Percentiles rank a stretch among this genome's conserved stretches.
Conservation (phyloP, 2,797 vertebrate genomes). For the Phoxinus dragarum region DNA sequence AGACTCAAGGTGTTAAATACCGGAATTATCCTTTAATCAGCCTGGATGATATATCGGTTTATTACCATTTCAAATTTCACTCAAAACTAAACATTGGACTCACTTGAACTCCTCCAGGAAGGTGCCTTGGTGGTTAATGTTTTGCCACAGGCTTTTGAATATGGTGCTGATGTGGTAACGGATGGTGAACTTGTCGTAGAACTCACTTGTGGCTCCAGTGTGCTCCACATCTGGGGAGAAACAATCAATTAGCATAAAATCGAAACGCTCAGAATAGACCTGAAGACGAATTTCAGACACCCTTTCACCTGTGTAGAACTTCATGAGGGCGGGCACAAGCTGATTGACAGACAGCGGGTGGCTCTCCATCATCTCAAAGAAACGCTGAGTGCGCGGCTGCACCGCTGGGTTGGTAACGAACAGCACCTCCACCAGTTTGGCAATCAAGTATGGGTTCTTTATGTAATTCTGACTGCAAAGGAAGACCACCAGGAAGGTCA, state of each 20-base stretch:
- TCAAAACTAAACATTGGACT: constrained; percentile 70
- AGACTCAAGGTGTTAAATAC: no score
- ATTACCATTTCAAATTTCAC: neutral
- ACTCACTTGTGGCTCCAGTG: constrained; percentile 97
- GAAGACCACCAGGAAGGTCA: constrained; percentile 97
- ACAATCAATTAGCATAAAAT: neutral
- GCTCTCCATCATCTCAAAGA: constrained; percentile 99
- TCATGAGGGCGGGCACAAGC: constrained; percentile 97
- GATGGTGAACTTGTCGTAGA: constrained; percentile 99
- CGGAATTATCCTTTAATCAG: no score
- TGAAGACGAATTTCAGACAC: neutral
- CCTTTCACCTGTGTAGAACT: constrained; percentile 94
- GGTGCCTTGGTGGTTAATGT: constrained; percentile 94
- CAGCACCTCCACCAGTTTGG: constrained; percentile 98
- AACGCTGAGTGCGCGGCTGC: constrained; percentile 95
- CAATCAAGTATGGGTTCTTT: constrained; percentile 96
- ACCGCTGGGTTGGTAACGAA: constrained; percentile 98
- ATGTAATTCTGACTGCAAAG: constrained; percentile 99
- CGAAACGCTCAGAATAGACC: neutral
- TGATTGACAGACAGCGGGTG: constrained; percentile 93
- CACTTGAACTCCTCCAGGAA: constrained; percentile 99
- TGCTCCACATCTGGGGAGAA: constrained; percentile 90
- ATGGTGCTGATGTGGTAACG: constrained; percentile 99
- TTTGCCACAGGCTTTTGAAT: constrained; percentile 99
- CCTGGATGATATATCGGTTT: neutral